Evolutionary conservation across 1,140 invertebrate genomes (phyloP).

Genomic region (Listronotus bonariensis): DNA sequence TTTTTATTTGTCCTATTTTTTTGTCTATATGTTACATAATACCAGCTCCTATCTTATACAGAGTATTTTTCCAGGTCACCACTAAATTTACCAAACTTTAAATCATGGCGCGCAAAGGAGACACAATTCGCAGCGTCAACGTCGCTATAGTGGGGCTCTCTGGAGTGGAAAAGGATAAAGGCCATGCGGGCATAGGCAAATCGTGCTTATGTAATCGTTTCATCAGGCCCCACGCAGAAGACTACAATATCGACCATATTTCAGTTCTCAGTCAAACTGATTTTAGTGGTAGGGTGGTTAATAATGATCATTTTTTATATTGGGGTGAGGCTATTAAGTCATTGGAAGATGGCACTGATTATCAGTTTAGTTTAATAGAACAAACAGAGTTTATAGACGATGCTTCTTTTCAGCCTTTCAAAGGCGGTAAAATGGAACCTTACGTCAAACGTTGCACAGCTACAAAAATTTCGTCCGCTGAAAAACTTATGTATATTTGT

Average conservation of each 20-base stretch:
- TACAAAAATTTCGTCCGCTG: constrained; percentile 92
- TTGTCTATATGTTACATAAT: no score
- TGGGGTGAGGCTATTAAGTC: constrained; percentile 95
- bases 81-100: neutral
- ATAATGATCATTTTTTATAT: constrained; percentile 99
- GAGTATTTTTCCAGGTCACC: neutral
- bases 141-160: constrained; percentile 77
- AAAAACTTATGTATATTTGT: constrained; percentile 98
- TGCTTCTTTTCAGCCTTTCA: constrained; percentile 97
- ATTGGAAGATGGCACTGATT: constrained; percentile 88
- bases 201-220: constrained; percentile 98
- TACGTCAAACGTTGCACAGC: constrained; percentile 92
- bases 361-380: constrained; percentile 93
- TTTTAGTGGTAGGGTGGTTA: constrained; percentile 96
- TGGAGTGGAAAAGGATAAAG: constrained; percentile 91
- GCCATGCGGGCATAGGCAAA: constrained; percentile 93
- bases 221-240: constrained; percentile 91
- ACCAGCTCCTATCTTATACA: neutral
- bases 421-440: constrained; percentile 93
- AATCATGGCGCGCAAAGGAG: constrained; percentile 63
- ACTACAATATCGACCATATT: constrained; percentile 96
- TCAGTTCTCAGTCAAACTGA: constrained; percentile 96
- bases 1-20: no score
- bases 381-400: constrained; percentile 99
- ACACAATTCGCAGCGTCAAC: constrained; percentile 63